A percentile compares a stretch with the other conserved stretches of the same genome.
Conservation (phyloP, 2,797 vertebrate genomes). For the Allobates femoralis region DNA sequence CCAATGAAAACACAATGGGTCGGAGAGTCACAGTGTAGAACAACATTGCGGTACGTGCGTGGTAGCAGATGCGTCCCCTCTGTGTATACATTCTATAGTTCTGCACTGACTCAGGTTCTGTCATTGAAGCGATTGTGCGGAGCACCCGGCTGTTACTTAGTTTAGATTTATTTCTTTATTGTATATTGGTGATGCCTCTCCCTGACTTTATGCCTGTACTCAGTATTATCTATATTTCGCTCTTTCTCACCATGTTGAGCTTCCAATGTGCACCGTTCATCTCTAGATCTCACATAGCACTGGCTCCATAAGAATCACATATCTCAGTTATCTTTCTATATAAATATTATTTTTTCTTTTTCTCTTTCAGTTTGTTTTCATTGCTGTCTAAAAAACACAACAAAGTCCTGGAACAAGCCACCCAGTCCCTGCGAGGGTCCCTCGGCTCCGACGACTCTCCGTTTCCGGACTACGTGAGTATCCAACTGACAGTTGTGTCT, state of each 20-base stretch:
- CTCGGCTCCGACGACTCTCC: conserved; percentile 80
- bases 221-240: no score
- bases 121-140: no score
- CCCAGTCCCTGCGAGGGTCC: conserved; percentile 89
- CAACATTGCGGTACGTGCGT: no score
- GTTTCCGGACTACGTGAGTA: conserved; percentile 96
- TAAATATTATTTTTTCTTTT: conserved; percentile 55
- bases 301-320: conserved; percentile 30
- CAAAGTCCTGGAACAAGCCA: conserved; percentile 97
- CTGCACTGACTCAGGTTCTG: no score
- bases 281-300: background rate
- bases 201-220: no score
- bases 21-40: no score
- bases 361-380: conserved; percentile 87
- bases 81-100: no score
- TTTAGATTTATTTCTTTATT: no score
- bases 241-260: background rate
- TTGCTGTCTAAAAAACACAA: conserved; percentile 99
- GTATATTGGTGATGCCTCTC: no score
- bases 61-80: no score
- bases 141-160: no score
- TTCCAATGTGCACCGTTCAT: background rate
- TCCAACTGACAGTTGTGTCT: conserved; percentile 20
- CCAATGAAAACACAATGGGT: no score
- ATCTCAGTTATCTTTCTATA: conserved; percentile 29